phyloP scores from a whole-genome alignment of 1,140 invertebrate genomes.

The Nasonia giraulti region DNA sequence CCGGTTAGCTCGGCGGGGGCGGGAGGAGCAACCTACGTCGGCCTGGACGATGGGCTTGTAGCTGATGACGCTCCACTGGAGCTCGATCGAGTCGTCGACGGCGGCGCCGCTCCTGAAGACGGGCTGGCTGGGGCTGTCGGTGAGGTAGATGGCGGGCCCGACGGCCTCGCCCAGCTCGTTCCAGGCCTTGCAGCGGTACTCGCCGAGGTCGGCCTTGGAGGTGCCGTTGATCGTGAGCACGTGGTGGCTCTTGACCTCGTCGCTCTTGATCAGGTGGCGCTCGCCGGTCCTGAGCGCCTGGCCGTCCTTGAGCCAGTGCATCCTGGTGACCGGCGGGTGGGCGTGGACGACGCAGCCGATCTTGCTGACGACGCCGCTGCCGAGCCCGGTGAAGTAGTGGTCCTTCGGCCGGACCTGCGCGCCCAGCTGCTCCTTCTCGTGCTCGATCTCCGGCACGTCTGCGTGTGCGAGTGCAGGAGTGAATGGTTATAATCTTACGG shows the following conservation, averaged over 20 bases:
- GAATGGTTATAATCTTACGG: too few relatives aligned
- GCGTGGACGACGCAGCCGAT: slow-evolving; percentile 69
- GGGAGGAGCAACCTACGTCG: slow-evolving; percentile 5
- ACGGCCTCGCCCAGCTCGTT: slow-evolving; percentile 2
- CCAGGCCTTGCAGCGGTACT: slow-evolving; percentile 52
- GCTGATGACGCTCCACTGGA: slow-evolving; percentile 33
- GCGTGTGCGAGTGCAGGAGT: neutral
- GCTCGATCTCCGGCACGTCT: slow-evolving; percentile 44
- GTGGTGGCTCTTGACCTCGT: slow-evolving; percentile 43
- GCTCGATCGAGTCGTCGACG: slow-evolving; percentile 8
- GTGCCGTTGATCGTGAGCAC: slow-evolving; percentile 49
- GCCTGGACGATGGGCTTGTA: slow-evolving; percentile 37
- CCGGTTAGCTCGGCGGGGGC: too few relatives aligned
- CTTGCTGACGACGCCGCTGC: slow-evolving; percentile 36
- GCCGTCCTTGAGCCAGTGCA: slow-evolving; percentile 54
- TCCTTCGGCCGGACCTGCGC: neutral
- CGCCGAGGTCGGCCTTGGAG: slow-evolving; percentile 51
- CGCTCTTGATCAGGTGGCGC: slow-evolving; percentile 15
- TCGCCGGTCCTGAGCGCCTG: slow-evolving; percentile 10
- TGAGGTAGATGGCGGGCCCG: slow-evolving; percentile 12
- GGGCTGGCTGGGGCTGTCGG: slow-evolving; percentile 29
- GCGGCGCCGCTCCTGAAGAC: neutral
- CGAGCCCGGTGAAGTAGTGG: slow-evolving; percentile 22
- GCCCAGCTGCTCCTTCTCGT: slow-evolving; percentile 8
- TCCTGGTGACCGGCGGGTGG: slow-evolving; percentile 58